phyloP scores from a whole-genome alignment of 2,113 vertebrate species.

The Tetrax tetrax region DNA sequence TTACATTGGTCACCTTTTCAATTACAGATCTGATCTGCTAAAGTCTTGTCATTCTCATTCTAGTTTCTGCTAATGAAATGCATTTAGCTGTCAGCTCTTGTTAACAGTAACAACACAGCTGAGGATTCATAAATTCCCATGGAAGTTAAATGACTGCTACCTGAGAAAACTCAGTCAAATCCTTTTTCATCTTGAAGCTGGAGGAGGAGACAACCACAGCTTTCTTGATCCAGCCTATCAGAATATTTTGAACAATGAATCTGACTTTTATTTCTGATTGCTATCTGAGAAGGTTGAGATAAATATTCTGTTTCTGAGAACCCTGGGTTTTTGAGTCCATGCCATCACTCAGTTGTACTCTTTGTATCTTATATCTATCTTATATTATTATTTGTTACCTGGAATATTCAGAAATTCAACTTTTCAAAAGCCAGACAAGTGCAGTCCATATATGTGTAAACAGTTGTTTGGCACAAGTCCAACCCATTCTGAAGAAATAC shows the following conservation, averaged over 20 bases:
- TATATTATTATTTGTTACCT: not conserved
- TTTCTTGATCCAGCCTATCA: not conserved
- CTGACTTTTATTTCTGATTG: not conserved
- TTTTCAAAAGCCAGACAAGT: not conserved
- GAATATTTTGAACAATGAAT: not conserved
- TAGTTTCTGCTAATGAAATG: constrained; percentile 66
- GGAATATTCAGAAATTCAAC: not conserved
- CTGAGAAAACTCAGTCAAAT: not conserved
- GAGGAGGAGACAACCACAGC: not conserved
- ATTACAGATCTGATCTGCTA: constrained; percentile 47
- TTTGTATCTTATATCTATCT: not conserved
- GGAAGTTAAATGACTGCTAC: constrained; percentile 41
- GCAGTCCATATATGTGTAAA: not conserved
- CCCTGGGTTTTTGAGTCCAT: not conserved
- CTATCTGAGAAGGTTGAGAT: not conserved
- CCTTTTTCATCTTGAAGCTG: not conserved
- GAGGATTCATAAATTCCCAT: constrained; percentile 50
- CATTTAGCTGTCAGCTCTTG: constrained; percentile 59
- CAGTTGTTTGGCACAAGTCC: not conserved
- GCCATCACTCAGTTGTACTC: not conserved
- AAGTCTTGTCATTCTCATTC: constrained; percentile 60
- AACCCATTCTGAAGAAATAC: not conserved
- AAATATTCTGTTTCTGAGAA: not conserved
- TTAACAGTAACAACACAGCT: constrained; percentile 23
- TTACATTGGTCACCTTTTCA: constrained; percentile 61